Percentiles rank a stretch among this genome's conserved stretches.
Conservation (phyloP, 2,888 invertebrate genomes). For the Dinocampus coccinellae region DNA sequence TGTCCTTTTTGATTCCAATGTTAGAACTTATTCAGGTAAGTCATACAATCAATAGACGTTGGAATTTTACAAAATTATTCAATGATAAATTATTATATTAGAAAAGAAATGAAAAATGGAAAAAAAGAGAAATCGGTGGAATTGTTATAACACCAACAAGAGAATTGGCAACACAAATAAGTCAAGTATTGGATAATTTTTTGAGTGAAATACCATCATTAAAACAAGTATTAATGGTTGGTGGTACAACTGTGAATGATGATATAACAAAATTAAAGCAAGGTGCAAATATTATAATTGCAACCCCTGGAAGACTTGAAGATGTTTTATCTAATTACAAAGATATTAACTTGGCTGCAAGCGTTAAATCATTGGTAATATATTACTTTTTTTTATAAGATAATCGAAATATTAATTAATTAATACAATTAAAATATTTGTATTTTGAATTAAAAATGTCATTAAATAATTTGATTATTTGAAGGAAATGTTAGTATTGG, state of each 20-base stretch:
- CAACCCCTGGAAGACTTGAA: conserved; percentile 94
- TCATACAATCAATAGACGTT: conserved; percentile 20
- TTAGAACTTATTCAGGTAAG: conserved; percentile 81
- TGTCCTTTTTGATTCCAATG: conserved; percentile 94
- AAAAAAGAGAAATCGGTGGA: conserved; percentile 84
- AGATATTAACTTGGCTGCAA: conserved; percentile 78
- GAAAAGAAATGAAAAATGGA: conserved; percentile 75
- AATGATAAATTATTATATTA: conserved; percentile 63
- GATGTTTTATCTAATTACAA: conserved; percentile 84
- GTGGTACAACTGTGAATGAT: conserved; percentile 84
- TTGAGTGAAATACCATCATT: conserved; percentile 68
- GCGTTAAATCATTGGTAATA: conserved; percentile 83
- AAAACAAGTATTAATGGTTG: conserved; percentile 79
- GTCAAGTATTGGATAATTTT: conserved; percentile 74
- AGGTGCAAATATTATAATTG: conserved; percentile 89
- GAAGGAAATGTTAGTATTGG: conserved; percentile 91
- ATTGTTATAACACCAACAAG: conserved; percentile 95
- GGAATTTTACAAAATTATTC: background rate
- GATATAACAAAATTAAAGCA: conserved; percentile 79
- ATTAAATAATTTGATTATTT: conserved; percentile 41
- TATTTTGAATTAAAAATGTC: too few relatives aligned
- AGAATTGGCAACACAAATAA: conserved; percentile 93
- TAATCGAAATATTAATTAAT: too few relatives aligned
- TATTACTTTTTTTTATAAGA: too few relatives aligned
- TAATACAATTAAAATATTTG: too few relatives aligned